Conservation (phyloP, 1,140 invertebrate species). For the Cyclina sinensis region DNA sequence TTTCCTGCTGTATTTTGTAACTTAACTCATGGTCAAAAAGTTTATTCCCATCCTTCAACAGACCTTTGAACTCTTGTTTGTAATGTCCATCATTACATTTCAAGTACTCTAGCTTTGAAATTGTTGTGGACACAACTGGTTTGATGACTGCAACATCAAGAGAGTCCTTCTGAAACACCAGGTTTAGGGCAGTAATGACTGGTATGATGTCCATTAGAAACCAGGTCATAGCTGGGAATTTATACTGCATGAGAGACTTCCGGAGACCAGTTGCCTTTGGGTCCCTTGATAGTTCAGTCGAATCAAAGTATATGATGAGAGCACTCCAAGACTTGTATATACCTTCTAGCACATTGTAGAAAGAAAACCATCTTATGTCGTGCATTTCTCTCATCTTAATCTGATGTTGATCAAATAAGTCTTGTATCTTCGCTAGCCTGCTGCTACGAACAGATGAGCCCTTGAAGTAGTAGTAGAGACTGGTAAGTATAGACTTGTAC, state of each 20-base stretch:
- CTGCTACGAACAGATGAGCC: neutral
- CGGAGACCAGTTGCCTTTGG: constrained; percentile 53
- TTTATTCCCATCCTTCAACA: constrained; percentile 9
- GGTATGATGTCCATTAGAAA: constrained; percentile 60
- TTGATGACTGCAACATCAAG: constrained; percentile 47
- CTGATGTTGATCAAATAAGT: constrained; percentile 43
- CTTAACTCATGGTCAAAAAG: constrained; percentile 24
- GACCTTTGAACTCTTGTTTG: neutral
- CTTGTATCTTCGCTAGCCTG: neutral
- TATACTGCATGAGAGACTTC: constrained; percentile 1
- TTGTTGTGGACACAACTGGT: neutral
- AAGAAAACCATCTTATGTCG: constrained; percentile 50
- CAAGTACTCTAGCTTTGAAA: constrained; percentile 1
- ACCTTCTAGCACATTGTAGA: constrained; percentile 60
- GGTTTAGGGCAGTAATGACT: constrained; percentile 39
- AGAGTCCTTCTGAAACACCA: constrained; percentile 52
- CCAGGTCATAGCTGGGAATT: constrained; percentile 27
- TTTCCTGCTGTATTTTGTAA: constrained; percentile 20
- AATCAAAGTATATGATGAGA: constrained; percentile 53
- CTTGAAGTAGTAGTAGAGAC: constrained; percentile 45
- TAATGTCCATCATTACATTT: constrained; percentile 33
- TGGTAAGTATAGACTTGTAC: constrained; percentile 32
- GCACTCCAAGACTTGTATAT: constrained; percentile 58
- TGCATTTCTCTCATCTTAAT: constrained; percentile 56
- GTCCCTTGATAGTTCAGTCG: constrained; percentile 30